These are phyloP conservation scores for Stigmatopora nigra DNA, from an alignment of 2,113 vertebrate genomes.

Conservation along the genomic window DNA sequence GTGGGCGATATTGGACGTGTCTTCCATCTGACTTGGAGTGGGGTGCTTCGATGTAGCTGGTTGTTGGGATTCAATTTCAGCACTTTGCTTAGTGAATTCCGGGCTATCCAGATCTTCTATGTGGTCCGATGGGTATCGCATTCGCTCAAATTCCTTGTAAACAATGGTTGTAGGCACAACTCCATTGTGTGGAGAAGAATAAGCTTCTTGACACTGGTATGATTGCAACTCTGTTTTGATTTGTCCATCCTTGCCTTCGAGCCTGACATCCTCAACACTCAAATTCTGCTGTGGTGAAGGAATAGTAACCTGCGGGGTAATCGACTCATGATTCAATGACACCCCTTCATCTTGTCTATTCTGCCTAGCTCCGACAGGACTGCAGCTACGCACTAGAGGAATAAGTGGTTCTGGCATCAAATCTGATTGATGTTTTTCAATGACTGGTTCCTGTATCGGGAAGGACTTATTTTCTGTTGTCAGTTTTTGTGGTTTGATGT, in stretches of 20 bases:
- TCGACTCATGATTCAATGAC: slow-evolving; percentile 12
- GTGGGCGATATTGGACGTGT: slow-evolving; percentile 47
- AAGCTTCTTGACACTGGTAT: slow-evolving; percentile 62
- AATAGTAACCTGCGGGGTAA: slow-evolving; percentile 21
- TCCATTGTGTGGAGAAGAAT: slow-evolving; percentile 55
- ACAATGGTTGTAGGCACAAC: slow-evolving; percentile 61
- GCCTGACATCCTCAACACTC: slow-evolving; percentile 60
- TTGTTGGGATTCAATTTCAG: slow-evolving; percentile 18
- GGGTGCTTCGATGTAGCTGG: slow-evolving; percentile 11
- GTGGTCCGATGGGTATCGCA: slow-evolving; percentile 15
- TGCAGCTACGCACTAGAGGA: slow-evolving; percentile 30
- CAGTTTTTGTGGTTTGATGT: slow-evolving; percentile 76
- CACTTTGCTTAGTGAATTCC: slow-evolving; percentile 13
- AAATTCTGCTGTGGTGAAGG: slow-evolving; percentile 14
- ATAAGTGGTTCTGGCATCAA: slow-evolving; percentile 16
- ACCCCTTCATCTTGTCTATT: slow-evolving; percentile 18
- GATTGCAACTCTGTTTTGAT: slow-evolving; percentile 63
- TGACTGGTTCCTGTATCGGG: slow-evolving; percentile 38
- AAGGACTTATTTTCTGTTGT: slow-evolving; percentile 31
- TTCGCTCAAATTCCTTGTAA: slow-evolving; percentile 19
- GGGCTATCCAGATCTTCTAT: slow-evolving; percentile 15
- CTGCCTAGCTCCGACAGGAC: slow-evolving; percentile 7
- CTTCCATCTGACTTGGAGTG: slow-evolving; percentile 37
- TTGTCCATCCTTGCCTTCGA: slow-evolving; percentile 62
- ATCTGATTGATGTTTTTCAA: slow-evolving; percentile 22